Percentiles rank a stretch among this genome's conserved stretches.
These are phyloP conservation scores for Hyperoodon ampullatus DNA, from an alignment of 2,113 vertebrate genomes.

Conservation along the genomic window DNA sequence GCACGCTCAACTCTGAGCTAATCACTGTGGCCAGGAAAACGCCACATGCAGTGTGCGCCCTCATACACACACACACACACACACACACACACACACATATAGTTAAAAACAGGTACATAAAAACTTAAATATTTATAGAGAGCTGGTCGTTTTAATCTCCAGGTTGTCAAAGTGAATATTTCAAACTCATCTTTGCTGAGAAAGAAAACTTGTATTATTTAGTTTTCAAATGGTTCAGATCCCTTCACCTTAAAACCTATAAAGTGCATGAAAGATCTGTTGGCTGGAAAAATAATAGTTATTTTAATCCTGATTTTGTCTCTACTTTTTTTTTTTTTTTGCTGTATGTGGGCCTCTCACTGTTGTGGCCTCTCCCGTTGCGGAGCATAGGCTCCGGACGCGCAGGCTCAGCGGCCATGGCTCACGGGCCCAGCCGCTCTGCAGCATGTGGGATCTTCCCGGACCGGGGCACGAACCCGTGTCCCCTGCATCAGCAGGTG, in stretches of 20 bases:
- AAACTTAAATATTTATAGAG: not conserved
- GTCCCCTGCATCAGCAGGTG: too few relatives aligned
- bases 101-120: not conserved
- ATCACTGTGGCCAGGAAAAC: not conserved
- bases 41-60: rapidly evolving
- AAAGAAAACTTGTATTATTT: not conserved
- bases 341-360: too few relatives aligned
- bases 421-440: too few relatives aligned
- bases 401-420: too few relatives aligned
- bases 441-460: too few relatives aligned
- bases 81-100: rapidly evolving
- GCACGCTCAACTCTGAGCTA: not conserved
- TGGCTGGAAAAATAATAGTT: not conserved
- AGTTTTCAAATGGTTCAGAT: not conserved
- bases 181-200: not conserved
- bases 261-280: not conserved
- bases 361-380: too few relatives aligned
- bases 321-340: too few relatives aligned
- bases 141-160: not conserved
- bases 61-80: rapidly evolving
- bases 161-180: not conserved
- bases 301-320: not conserved
- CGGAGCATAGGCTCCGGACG: too few relatives aligned
- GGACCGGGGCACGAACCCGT: too few relatives aligned
- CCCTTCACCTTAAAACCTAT: not conserved